These are phyloP conservation scores for Triplophysa tibetana DNA, from an alignment of 2,113 vertebrate genomes.

Conservation along the genomic window DNA sequence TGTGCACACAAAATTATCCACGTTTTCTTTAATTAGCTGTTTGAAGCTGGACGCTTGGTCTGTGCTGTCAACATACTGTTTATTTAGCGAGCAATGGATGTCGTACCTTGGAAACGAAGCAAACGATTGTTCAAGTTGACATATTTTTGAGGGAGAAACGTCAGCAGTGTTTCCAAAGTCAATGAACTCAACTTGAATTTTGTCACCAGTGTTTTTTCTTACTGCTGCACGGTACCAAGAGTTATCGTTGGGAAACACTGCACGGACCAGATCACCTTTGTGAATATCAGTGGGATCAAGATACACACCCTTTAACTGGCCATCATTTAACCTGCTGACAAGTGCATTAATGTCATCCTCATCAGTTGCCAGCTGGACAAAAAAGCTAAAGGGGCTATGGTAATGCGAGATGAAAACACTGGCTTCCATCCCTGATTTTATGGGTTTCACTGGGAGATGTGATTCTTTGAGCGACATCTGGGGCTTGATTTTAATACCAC, in stretches of 20 bases:
- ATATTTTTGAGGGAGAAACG: slow-evolving; percentile 66
- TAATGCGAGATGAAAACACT: slow-evolving; percentile 83
- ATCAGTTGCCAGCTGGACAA: slow-evolving; percentile 80
- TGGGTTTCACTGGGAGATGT: slow-evolving; percentile 70
- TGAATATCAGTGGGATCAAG: slow-evolving; percentile 61
- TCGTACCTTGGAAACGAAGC: slow-evolving; percentile 72
- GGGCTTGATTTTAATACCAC: slow-evolving; percentile 3
- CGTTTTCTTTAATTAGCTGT: slow-evolving; percentile 67
- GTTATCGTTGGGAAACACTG: slow-evolving; percentile 81
- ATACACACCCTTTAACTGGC: slow-evolving; percentile 38
- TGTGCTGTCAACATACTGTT: slow-evolving; percentile 40
- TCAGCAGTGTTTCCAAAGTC: slow-evolving; percentile 88
- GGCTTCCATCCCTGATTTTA: slow-evolving; percentile 72
- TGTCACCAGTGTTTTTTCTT: slow-evolving; percentile 58
- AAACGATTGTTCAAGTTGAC: slow-evolving; percentile 67
- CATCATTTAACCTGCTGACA: slow-evolving; percentile 78
- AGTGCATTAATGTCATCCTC: slow-evolving; percentile 76
- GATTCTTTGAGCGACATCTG: slow-evolving; percentile 62
- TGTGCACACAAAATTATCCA: slow-evolving; percentile 73
- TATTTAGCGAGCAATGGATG: slow-evolving; percentile 78
- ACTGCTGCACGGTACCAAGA: slow-evolving; percentile 87
- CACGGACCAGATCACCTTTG: slow-evolving; percentile 80
- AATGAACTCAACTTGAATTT: slow-evolving; percentile 80
- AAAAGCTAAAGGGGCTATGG: slow-evolving; percentile 82
- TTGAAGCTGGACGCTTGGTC: slow-evolving; percentile 65